Conservation (phyloP, 2,888 invertebrate genomes). For the Synergus laeviventris region DNA sequence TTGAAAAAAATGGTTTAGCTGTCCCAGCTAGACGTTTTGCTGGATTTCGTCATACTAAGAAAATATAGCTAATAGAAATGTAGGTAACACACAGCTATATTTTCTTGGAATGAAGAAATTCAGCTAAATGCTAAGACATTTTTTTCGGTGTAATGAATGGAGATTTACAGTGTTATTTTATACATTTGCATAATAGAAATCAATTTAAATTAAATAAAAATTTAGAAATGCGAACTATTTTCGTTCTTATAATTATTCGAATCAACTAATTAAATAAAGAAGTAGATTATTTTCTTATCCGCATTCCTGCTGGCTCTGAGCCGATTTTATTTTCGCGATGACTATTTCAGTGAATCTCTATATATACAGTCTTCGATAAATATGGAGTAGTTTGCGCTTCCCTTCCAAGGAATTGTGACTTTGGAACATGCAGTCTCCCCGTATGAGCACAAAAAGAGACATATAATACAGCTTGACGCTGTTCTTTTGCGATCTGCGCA, state of each 20-base stretch:
- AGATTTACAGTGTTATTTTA: not conserved
- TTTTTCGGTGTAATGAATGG: too few relatives aligned
- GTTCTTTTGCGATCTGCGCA: slow-evolving; percentile 50
- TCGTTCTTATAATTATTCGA: slow-evolving; percentile 46
- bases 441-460: slow-evolving; percentile 52
- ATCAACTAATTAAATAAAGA: slow-evolving; percentile 58
- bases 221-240: slow-evolving; percentile 22
- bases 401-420: slow-evolving; percentile 63
- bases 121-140: too few relatives aligned
- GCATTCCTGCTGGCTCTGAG: slow-evolving; percentile 8
- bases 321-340: slow-evolving; percentile 50
- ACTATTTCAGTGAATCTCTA: slow-evolving; percentile 54
- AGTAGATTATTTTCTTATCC: slow-evolving; percentile 53
- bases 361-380: slow-evolving; percentile 13
- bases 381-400: slow-evolving; percentile 42
- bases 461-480: slow-evolving; percentile 52
- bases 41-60: too few relatives aligned
- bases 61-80: too few relatives aligned
- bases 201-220: not conserved
- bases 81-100: too few relatives aligned
- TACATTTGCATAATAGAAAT: not conserved
- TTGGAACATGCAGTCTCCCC: slow-evolving; percentile 53
- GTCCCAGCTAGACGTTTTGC: too few relatives aligned
- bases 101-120: too few relatives aligned
- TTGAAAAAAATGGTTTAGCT: too few relatives aligned